Evolutionary conservation across 2,888 invertebrate species (phyloP).

Genomic region (Melanostoma scalare): DNA sequence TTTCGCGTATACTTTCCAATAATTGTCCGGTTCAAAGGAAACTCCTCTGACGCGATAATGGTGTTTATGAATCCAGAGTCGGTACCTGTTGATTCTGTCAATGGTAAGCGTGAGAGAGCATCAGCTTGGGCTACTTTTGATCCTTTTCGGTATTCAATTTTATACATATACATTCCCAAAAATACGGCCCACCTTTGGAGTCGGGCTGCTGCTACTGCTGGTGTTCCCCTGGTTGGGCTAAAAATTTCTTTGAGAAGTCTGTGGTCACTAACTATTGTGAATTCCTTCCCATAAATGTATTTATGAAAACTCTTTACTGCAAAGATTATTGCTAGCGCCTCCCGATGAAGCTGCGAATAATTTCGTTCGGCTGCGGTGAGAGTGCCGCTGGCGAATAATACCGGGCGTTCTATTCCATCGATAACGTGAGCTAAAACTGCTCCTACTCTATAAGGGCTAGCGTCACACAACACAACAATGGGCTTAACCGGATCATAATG

Average conservation of each 20-base stretch:
- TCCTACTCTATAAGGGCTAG: too few relatives aligned
- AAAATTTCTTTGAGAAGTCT: background rate
- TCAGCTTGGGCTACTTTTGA: constrained; percentile 26
- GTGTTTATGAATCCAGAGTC: background rate
- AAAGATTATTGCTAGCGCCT: constrained; percentile 4
- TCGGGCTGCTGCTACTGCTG: constrained; percentile 1
- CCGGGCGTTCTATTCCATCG: background rate
- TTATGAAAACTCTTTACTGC: constrained; percentile 1
- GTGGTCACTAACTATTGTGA: background rate
- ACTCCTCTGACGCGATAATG: background rate
- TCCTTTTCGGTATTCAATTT: constrained; percentile 34
- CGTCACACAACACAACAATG: background rate
- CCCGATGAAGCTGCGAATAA: constrained; percentile 6
- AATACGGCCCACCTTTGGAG: constrained; percentile 26
- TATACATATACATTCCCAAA: constrained; percentile 19
- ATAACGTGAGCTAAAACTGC: background rate
- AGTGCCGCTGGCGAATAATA: background rate
- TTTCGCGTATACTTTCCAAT: background rate
- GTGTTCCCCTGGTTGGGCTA: background rate
- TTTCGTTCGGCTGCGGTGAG: background rate
- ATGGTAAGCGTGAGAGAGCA: constrained; percentile 29
- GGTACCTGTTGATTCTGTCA: background rate
- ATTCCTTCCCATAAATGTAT: constrained; percentile 3
- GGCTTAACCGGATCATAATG: background rate
- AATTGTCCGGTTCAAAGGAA: background rate